phyloP scores from a whole-genome alignment of 2,113 vertebrate species.

The Mungos mungo region DNA sequence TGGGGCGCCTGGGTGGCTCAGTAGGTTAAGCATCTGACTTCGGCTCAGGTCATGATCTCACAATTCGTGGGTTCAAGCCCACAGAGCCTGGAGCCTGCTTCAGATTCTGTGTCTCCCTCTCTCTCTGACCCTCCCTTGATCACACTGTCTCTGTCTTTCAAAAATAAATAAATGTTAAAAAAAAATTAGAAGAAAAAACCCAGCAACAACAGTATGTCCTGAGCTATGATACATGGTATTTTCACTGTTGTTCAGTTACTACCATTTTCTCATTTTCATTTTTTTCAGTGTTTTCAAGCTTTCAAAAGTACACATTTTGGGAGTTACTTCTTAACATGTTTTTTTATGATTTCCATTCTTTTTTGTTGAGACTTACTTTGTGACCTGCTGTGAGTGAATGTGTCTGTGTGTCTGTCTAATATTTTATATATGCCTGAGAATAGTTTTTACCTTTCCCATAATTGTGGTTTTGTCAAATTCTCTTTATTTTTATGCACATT shows the following conservation, averaged over 20 bases:
- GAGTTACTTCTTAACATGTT: neutral
- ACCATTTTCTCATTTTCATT: slow-evolving; percentile 33
- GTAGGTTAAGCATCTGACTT: no score
- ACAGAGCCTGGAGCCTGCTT: no score
- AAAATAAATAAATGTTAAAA: neutral
- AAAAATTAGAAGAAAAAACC: no score
- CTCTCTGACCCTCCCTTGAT: no score
- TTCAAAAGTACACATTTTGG: neutral
- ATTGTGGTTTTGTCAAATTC: neutral
- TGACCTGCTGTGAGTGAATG: neutral
- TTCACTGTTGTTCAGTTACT: neutral
- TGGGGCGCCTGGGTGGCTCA: no score
- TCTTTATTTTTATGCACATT: neutral
- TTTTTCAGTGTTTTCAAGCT: neutral
- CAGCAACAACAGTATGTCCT: neutral
- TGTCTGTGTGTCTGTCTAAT: neutral
- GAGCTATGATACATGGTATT: neutral
- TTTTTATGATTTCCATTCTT: neutral
- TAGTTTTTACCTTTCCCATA: neutral
- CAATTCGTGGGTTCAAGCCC: no score
- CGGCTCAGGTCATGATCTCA: no score
- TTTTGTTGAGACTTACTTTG: neutral
- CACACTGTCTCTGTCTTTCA: no score
- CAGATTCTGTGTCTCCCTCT: no score
- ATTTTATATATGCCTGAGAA: neutral